phyloP scores from a whole-genome alignment of 1,140 invertebrate species.

The Coptotermes formosanus region DNA sequence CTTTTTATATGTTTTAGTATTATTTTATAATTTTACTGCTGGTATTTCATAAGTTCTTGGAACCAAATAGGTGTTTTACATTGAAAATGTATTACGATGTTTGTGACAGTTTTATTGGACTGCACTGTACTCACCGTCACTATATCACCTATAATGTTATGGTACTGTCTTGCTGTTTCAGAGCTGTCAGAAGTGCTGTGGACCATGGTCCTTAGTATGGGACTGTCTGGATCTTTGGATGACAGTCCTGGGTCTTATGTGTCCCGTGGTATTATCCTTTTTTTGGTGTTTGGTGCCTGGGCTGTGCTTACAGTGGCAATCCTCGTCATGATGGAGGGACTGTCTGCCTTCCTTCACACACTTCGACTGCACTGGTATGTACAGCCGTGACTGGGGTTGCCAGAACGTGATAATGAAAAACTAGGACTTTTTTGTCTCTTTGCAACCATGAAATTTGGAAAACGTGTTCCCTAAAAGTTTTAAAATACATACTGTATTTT shows the following conservation, averaged over 20 bases:
- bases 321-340: slow-evolving; percentile 69
- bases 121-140: too few species aligned
- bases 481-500: background rate
- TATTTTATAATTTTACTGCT: too few species aligned
- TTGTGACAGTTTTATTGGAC: too few species aligned
- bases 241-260: slow-evolving; percentile 38
- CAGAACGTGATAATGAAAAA: background rate
- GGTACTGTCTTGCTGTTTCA: slow-evolving; percentile 47
- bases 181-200: slow-evolving; percentile 90
- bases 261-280: slow-evolving; percentile 51
- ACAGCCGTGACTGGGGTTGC: too few species aligned
- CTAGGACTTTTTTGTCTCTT: background rate
- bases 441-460: background rate
- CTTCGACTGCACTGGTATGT: slow-evolving; percentile 77
- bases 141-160: background rate
- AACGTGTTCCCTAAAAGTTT: background rate
- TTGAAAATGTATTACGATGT: too few species aligned
- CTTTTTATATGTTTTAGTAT: too few species aligned
- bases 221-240: slow-evolving; percentile 48
- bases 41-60: too few species aligned
- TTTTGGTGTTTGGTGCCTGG: slow-evolving; percentile 62
- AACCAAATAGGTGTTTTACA: too few species aligned
- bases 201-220: slow-evolving; percentile 77
- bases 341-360: slow-evolving; percentile 83
- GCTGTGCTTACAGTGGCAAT: slow-evolving; percentile 61